These are phyloP conservation scores for Hypotaenidia okinawae DNA, from an alignment of 2,797 vertebrate species.

Conservation along the genomic window DNA sequence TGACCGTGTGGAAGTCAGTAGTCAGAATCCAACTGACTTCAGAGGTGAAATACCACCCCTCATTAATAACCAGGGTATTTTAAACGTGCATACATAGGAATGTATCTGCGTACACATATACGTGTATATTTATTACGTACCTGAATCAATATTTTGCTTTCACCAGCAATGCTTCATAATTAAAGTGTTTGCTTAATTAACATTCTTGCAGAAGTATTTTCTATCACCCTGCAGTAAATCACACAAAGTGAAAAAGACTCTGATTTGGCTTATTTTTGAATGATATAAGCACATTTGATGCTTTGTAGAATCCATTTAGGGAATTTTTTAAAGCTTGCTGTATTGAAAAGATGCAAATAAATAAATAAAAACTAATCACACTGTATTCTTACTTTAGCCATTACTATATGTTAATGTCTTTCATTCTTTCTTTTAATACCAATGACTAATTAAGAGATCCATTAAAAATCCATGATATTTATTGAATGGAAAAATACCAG, in stretches of 20 bases:
- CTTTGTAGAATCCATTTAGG: not conserved
- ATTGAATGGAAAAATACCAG: not conserved
- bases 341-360: not conserved
- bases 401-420: not conserved
- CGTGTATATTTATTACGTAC: not conserved
- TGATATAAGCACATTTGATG: not conserved
- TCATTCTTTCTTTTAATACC: not conserved
- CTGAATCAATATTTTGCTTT: not conserved
- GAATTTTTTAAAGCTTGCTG: not conserved
- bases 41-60: not conserved
- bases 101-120: not conserved
- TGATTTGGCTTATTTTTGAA: not conserved
- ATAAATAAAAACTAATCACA: not conserved
- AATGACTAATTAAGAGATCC: not conserved
- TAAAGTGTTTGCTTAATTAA: not conserved
- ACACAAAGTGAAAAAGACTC: not conserved
- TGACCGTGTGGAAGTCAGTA: not conserved
- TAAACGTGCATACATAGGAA: not conserved
- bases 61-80: not conserved
- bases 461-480: conserved; percentile 14
- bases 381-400: not conserved
- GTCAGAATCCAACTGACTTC: not conserved
- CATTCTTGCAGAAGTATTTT: not conserved
- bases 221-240: not conserved
- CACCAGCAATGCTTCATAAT: not conserved